These are phyloP conservation scores for Cryptophagus acutangulus DNA, from an alignment of 2,888 invertebrate species.

Conservation along the genomic window DNA sequence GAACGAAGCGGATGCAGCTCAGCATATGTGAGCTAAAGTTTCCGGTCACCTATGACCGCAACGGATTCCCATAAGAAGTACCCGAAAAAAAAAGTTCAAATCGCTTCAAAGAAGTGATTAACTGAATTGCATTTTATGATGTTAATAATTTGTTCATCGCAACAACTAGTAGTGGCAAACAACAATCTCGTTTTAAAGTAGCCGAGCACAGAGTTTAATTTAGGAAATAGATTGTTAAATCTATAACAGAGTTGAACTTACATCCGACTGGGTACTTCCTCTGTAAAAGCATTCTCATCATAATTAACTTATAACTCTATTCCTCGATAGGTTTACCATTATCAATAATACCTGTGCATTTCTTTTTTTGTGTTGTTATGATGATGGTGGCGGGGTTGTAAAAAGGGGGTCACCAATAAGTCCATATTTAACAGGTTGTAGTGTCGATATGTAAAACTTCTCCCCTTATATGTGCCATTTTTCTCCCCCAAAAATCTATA, in stretches of 20 bases:
- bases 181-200: slow-evolving; percentile 41
- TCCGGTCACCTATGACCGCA: slow-evolving; percentile 46
- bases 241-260: slow-evolving; percentile 49
- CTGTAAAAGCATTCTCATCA: slow-evolving; percentile 48
- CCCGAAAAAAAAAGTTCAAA: background rate
- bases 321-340: too few relatives aligned
- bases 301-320: slow-evolving; percentile 48
- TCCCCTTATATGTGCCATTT: background rate
- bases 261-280: slow-evolving; percentile 51
- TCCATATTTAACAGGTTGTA: slow-evolving; percentile 30
- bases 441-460: slow-evolving; percentile 19
- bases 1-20: slow-evolving; percentile 42
- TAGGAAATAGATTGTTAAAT: slow-evolving; percentile 52
- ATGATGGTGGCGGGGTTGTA: too few relatives aligned
- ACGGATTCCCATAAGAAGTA: slow-evolving; percentile 1
- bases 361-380: too few relatives aligned
- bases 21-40: slow-evolving; percentile 44
- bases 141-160: slow-evolving; percentile 3
- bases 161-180: slow-evolving; percentile 29
- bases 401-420: too few relatives aligned
- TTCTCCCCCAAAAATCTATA: background rate
- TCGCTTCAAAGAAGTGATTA: background rate
- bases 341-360: too few relatives aligned
- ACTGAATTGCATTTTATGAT: background rate
- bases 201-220: slow-evolving; percentile 43